Conservation (phyloP, 2,797 vertebrate genomes). For the Gallinago solitaria region DNA sequence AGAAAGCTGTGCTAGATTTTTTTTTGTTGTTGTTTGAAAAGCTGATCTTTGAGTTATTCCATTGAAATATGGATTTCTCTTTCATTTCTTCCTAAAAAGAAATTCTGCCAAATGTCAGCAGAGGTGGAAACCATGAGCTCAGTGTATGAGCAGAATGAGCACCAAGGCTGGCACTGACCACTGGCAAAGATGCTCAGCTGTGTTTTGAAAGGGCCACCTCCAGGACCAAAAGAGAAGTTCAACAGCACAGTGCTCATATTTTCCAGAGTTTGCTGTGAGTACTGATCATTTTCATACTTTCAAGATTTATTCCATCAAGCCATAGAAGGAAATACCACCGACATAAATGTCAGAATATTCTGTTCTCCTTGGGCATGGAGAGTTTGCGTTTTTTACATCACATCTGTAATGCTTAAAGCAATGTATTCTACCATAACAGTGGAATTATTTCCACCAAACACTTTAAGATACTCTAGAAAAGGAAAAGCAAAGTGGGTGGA, state of each 20-base stretch:
- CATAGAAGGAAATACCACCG: neutral
- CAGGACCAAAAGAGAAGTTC: conserved; percentile 12
- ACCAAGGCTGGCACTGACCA: neutral
- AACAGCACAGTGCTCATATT: neutral
- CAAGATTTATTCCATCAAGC: neutral
- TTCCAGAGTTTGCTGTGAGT: conserved; percentile 20
- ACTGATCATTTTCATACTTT: neutral
- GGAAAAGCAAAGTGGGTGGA: neutral
- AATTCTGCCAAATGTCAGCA: neutral
- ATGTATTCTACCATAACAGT: neutral
- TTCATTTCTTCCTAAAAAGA: neutral
- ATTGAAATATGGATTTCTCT: neutral
- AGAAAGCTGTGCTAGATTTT: neutral
- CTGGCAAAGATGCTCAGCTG: neutral
- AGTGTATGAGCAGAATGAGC: neutral
- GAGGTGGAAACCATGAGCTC: conserved; percentile 18
- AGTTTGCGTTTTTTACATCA: neutral
- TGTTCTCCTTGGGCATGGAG: neutral
- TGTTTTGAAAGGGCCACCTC: conserved; percentile 46
- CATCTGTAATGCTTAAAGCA: neutral
- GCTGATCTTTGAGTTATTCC: neutral
- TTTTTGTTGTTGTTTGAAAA: neutral
- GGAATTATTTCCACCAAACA: neutral
- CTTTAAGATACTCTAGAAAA: neutral
- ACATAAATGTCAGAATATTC: neutral